A percentile compares a stretch with the other conserved stretches of the same genome.
Evolutionary conservation across 2,888 invertebrate species (phyloP).

Genomic region (Heliconius aoede): DNA sequence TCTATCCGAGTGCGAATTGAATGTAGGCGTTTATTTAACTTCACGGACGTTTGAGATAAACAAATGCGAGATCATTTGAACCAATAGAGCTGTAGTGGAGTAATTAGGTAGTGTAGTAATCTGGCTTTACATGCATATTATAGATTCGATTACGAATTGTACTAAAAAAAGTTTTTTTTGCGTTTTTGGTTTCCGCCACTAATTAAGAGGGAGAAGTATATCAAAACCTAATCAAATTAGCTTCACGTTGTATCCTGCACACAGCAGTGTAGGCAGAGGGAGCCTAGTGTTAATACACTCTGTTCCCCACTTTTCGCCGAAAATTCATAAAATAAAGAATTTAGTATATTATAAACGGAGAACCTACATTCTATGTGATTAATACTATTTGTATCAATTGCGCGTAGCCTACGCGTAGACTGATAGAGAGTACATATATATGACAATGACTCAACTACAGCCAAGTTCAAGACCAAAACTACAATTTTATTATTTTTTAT

Average conservation of each 20-base stretch:
- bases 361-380: background rate
- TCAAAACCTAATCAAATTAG: no score
- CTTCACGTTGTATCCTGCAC: no score
- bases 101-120: background rate
- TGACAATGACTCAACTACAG: background rate
- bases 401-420: background rate
- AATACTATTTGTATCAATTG: background rate
- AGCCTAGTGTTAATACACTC: no score
- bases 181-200: background rate
- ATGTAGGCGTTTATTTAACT: constrained; percentile 25
- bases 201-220: no score
- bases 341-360: background rate
- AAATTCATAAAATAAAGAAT: no score
- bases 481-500: background rate
- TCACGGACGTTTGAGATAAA: constrained; percentile 6
- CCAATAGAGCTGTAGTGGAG: background rate
- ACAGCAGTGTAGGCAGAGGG: no score
- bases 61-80: background rate
- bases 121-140: background rate
- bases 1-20: constrained; percentile 23
- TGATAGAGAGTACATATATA: background rate
- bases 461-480: constrained; percentile 6
- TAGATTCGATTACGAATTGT: background rate
- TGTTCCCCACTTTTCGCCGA: no score
- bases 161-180: no score